Percentiles rank a stretch among this genome's conserved stretches.
These are phyloP conservation scores for Leistus spinibarbis DNA, from an alignment of 2,888 invertebrate species.

Conservation along the genomic window DNA sequence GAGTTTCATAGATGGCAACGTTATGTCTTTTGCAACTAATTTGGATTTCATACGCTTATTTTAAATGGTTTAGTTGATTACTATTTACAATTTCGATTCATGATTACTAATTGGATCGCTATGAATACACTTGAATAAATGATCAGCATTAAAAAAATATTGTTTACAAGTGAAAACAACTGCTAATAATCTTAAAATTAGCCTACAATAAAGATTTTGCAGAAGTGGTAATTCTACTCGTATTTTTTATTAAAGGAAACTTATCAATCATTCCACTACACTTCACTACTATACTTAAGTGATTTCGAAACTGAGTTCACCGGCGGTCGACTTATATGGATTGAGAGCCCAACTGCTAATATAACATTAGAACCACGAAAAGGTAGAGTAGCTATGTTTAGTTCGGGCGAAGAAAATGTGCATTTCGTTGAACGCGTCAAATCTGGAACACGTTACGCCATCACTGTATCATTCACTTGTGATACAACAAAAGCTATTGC, in stretches of 20 bases:
- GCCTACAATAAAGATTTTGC: no score
- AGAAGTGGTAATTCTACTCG: no score
- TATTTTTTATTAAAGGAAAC: constrained; percentile 68
- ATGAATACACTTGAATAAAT: no score
- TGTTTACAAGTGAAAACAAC: no score
- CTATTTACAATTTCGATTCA: no score
- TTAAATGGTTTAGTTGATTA: no score
- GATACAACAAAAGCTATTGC: constrained; percentile 70
- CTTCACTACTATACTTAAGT: constrained; percentile 79
- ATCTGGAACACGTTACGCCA: constrained; percentile 77
- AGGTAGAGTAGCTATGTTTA: constrained; percentile 82
- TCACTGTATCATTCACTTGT: constrained; percentile 88
- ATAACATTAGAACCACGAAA: constrained; percentile 76
- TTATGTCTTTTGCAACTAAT: no score
- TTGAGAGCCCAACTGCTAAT: constrained; percentile 71
- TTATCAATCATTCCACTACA: constrained; percentile 86
- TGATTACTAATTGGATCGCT: no score
- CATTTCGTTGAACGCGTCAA: constrained; percentile 82
- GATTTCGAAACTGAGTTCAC: constrained; percentile 78
- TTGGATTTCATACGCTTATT: no score
- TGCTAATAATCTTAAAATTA: no score
- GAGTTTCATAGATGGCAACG: no score
- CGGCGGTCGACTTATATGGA: constrained; percentile 83
- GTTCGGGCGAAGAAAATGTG: constrained; percentile 84
- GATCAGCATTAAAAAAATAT: constrained; percentile 26